Evolutionary conservation across 2,888 invertebrate species (phyloP).

Genomic region (Clunio marinus): DNA sequence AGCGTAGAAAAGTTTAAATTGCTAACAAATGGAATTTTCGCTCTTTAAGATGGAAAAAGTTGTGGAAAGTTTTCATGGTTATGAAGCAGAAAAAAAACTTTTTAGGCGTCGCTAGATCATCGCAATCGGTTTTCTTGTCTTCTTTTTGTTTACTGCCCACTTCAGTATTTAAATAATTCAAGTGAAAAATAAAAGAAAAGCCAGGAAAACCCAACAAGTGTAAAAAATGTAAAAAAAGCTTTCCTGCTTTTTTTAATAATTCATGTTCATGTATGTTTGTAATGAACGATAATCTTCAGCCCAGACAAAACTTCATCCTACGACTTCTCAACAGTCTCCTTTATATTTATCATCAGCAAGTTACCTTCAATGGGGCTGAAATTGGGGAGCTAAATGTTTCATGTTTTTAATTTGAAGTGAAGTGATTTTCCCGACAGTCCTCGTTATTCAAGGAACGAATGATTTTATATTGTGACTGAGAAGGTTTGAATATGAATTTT

Average conservation of each 20-base stretch:
- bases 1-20: not conserved
- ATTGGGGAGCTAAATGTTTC: too few relatives aligned
- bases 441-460: too few relatives aligned
- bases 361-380: too few relatives aligned
- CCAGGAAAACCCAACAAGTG: not conserved
- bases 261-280: slow-evolving; percentile 6
- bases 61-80: not conserved
- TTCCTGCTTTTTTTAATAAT: not conserved
- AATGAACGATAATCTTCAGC: not conserved
- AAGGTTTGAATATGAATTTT: too few relatives aligned
- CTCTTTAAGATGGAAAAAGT: too few relatives aligned
- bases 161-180: not conserved
- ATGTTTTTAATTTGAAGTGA: not conserved
- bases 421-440: not conserved
- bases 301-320: not conserved
- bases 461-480: too few relatives aligned
- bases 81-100: not conserved
- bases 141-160: not conserved
- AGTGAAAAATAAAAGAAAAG: too few relatives aligned
- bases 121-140: too few relatives aligned
- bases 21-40: not conserved
- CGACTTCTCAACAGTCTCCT: not conserved
- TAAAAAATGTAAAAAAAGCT: too few relatives aligned
- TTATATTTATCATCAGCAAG: slow-evolving; percentile 4
- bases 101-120: not conserved